Evolutionary conservation across 2,888 invertebrate genomes (phyloP).

Genomic region (Chalcosyrphus nemorum): DNA sequence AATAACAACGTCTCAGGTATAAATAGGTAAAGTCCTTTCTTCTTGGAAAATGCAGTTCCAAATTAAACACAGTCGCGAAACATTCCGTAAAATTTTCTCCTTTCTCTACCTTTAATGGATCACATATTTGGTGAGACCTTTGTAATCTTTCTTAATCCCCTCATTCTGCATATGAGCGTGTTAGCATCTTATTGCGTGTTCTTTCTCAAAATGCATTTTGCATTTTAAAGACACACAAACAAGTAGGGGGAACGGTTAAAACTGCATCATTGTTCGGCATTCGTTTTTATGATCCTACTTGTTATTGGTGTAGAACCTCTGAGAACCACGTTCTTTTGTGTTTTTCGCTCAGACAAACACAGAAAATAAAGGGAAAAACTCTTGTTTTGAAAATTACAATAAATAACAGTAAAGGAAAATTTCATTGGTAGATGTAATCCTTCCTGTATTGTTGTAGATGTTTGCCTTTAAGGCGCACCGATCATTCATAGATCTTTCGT

Average conservation of each 20-base stretch:
- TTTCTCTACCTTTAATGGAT: neutral
- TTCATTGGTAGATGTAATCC: constrained; percentile 17
- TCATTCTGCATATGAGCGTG: constrained; percentile 2
- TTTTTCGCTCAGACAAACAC: neutral
- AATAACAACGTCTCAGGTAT: constrained; percentile 14
- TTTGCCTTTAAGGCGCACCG: neutral
- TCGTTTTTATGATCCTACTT: neutral
- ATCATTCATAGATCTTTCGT: constrained; percentile 1
- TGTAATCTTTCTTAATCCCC: constrained; percentile 5
- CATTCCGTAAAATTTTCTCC: neutral
- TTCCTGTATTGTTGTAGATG: neutral
- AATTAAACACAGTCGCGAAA: constrained; percentile 2
- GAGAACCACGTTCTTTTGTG: neutral
- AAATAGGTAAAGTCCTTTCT: neutral
- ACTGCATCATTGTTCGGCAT: neutral
- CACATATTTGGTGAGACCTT: neutral
- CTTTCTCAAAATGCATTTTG: neutral
- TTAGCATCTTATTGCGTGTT: neutral
- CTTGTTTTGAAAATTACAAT: neutral
- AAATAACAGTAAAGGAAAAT: neutral
- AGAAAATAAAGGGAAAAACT: neutral
- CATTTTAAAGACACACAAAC: neutral
- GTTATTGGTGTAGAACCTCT: neutral
- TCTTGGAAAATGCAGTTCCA: constrained; percentile 12
- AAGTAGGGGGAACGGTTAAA: neutral